Evolutionary conservation across 53 echinoderm and acorn worm species (phyloP), one percentile per base, ranked within the genome.

Genomic region (Pentamera pediparva): DNA sequence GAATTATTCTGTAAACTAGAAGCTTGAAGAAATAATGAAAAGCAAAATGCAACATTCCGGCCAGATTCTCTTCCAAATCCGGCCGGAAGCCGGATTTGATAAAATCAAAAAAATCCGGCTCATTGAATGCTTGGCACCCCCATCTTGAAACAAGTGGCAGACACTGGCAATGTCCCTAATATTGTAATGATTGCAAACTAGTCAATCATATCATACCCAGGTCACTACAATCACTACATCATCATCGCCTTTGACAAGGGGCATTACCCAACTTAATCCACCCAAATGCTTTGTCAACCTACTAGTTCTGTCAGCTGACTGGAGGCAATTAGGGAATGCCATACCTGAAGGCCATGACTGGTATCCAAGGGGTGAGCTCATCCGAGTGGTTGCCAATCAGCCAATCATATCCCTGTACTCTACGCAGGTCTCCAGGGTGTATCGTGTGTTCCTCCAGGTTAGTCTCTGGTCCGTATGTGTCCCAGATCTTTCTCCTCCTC

Each of bases 301-400:
- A n/a, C n/a, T 2, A 53, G 54, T 7, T 0, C 11, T 2, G 1
- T 53, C 54, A 53, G 7, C 20, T 53, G 7, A 26, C 6, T 6
- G 25, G 54, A 9, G 1, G 11, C 7, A 53, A 22, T 18, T 13
- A 18, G 36, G 18, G 11, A 11, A 37, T 2, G 20, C 21, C 76
- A 61, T 58, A 98, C 98, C 98, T 98, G 18, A 91, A 61, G 21
- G 98, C 98, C 91, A 98, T 98, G 79, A 98, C 91, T 25, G 98
- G 98, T 62, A 98, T 98, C 98, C 98, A 98, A 30, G 98, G 98
- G 3, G 98, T 98, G 32, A 98, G 85, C 81, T 98, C 98, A 86
- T 98, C 98, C 5, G 98, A 98, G 52, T 98, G 98, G 74, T 98
- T 98, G 20, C 98, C 98, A 75, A 98, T 98, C 61, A 98, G 62